These are phyloP conservation scores for Drosophila arizonae DNA, from an alignment of 1,140 invertebrate genomes.

Conservation along the genomic window DNA sequence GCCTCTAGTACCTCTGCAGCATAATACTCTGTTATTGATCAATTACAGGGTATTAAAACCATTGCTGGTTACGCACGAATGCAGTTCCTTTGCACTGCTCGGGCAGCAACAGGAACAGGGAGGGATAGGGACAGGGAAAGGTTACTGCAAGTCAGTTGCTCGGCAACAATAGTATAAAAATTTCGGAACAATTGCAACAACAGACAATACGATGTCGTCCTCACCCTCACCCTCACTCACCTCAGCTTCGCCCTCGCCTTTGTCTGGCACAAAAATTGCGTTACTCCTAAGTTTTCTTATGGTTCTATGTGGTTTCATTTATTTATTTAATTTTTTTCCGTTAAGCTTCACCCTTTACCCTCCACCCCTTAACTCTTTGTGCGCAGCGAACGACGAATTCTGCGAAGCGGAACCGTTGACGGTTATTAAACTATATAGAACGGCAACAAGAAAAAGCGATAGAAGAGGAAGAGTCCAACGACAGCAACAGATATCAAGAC, in stretches of 20 bases:
- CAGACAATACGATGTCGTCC: constrained; percentile 45
- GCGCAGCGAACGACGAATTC: constrained; percentile 47
- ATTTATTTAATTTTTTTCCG: neutral
- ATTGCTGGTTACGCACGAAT: constrained; percentile 44
- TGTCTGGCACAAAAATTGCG: constrained; percentile 51
- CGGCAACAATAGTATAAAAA: constrained; percentile 30
- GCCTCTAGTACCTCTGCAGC: too few relatives aligned
- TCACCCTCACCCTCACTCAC: constrained; percentile 3
- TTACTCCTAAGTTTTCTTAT: constrained; percentile 34
- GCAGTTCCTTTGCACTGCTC: constrained; percentile 34
- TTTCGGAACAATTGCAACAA: constrained; percentile 46
- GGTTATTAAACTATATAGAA: constrained; percentile 70
- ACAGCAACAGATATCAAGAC: constrained; percentile 49
- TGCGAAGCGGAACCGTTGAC: constrained; percentile 66
- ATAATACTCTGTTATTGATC: neutral
- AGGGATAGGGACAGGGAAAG: constrained; percentile 7
- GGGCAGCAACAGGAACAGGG: neutral
- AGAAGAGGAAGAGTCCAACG: constrained; percentile 15
- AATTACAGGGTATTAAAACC: constrained; percentile 7
- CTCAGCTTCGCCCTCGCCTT: constrained; percentile 32
- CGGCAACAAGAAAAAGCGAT: constrained; percentile 20
- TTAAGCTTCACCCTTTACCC: neutral
- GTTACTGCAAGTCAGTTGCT: constrained; percentile 27
- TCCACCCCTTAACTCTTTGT: constrained; percentile 15
- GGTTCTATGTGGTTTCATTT: constrained; percentile 7